Evolutionary conservation across 2,797 vertebrate species (phyloP).

Genomic region (Rhinatrema bivittatum): DNA sequence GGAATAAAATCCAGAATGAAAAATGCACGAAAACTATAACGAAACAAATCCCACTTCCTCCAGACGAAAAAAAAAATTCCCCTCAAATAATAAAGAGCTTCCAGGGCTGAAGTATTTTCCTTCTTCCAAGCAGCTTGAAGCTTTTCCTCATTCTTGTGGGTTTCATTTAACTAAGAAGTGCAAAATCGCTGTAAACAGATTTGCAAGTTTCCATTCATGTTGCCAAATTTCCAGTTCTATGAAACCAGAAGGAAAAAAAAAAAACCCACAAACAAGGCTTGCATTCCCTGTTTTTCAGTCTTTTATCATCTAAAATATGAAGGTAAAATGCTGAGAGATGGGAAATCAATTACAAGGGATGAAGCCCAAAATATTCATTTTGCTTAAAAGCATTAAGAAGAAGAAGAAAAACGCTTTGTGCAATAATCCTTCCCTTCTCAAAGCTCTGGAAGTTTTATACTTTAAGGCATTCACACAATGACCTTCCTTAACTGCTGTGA

Average conservation of each 20-base stretch:
- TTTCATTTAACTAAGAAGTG: constrained; percentile 35
- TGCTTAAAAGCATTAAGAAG: too few relatives aligned
- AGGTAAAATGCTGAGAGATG: too few relatives aligned
- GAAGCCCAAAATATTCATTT: too few relatives aligned
- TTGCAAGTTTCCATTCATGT: constrained; percentile 42
- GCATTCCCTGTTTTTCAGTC: too few relatives aligned
- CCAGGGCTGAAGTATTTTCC: neutral
- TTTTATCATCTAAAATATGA: too few relatives aligned
- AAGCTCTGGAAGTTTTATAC: constrained; percentile 28
- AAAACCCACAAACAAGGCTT: constrained; percentile 21
- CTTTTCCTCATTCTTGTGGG: constrained; percentile 22
- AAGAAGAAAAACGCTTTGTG: constrained; percentile 15
- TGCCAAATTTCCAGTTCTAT: constrained; percentile 53
- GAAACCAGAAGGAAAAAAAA: constrained; percentile 28
- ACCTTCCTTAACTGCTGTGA: constrained; percentile 36
- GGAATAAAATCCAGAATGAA: too few relatives aligned
- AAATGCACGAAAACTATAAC: constrained; percentile 2
- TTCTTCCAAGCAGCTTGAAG: constrained; percentile 1
- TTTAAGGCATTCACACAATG: constrained; percentile 29
- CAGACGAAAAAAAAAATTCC: constrained; percentile 22
- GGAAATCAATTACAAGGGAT: too few relatives aligned
- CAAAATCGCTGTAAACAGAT: constrained; percentile 41
- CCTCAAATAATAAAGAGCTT: too few relatives aligned
- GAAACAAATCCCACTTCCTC: too few relatives aligned
- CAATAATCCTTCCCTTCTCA: constrained; percentile 26